Conservation (phyloP, 2,113 vertebrate species). For the Poeciliopsis prolifica region DNA sequence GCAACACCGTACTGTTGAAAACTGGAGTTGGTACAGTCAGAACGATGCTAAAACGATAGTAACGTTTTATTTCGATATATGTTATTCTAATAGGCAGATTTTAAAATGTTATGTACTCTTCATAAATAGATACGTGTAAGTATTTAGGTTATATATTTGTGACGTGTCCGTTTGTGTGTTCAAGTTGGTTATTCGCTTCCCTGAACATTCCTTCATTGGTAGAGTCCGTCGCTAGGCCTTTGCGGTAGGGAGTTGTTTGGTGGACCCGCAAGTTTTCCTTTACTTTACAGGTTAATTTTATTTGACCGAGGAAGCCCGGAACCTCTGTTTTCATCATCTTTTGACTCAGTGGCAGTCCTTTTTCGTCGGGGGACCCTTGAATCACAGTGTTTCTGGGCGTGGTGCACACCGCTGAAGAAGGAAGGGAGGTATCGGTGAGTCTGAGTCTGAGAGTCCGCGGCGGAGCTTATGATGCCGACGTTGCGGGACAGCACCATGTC, state of each 20-base stretch:
- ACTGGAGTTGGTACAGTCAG: slow-evolving; percentile 70
- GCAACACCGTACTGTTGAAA: slow-evolving; percentile 20
- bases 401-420: slow-evolving; percentile 43
- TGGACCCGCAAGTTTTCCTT: slow-evolving; percentile 69
- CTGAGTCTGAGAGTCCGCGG: slow-evolving; percentile 54
- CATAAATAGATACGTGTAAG: rapidly evolving
- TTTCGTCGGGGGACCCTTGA: slow-evolving; percentile 28
- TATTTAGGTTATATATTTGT: background rate
- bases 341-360: background rate
- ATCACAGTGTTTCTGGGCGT: slow-evolving; percentile 47
- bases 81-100: rapidly evolving
- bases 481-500: slow-evolving; percentile 95
- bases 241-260: slow-evolving; percentile 81
- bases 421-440: slow-evolving; percentile 53
- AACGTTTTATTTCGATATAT: background rate
- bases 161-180: background rate
- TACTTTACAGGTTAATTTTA: slow-evolving; percentile 65
- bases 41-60: slow-evolving; percentile 15
- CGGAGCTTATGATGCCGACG: slow-evolving; percentile 89
- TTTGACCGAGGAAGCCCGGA: slow-evolving; percentile 7
- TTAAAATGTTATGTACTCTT: rapidly evolving
- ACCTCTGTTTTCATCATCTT: background rate
- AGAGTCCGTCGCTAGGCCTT: slow-evolving; percentile 73
- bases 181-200: slow-evolving; percentile 28
- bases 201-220: slow-evolving; percentile 73